These are phyloP conservation scores for Hypomesus transpacificus DNA, from an alignment of 2,113 vertebrate genomes.

Conservation along the genomic window DNA sequence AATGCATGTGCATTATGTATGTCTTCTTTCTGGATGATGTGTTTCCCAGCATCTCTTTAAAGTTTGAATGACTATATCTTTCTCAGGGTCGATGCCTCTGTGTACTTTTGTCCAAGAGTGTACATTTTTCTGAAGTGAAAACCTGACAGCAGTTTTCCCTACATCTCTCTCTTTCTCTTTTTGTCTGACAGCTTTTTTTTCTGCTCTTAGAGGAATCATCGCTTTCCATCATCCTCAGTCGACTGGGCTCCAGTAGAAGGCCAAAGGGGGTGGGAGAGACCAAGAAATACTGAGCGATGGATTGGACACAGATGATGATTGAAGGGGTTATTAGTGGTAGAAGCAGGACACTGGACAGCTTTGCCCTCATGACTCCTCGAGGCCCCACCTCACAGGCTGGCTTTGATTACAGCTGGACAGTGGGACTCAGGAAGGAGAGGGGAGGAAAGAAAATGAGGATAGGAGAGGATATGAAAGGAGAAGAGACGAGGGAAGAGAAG, in stretches of 20 bases:
- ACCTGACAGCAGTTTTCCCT: conserved; percentile 12
- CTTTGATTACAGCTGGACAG: conserved; percentile 58
- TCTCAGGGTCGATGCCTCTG: conserved; percentile 6
- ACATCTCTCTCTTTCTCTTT: conserved; percentile 23
- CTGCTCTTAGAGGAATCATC: conserved; percentile 35
- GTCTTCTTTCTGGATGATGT: neutral
- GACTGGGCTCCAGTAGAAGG: conserved; percentile 44
- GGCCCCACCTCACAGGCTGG: conserved; percentile 38
- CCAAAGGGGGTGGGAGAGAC: conserved; percentile 27
- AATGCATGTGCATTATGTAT: neutral
- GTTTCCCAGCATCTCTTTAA: neutral
- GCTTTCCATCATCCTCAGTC: conserved; percentile 41
- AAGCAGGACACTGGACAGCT: conserved; percentile 58
- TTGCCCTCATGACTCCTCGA: conserved; percentile 39
- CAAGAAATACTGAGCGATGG: conserved; percentile 43
- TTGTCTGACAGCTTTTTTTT: conserved; percentile 12
- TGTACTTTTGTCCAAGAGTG: neutral
- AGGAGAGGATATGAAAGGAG: conserved; percentile 11
- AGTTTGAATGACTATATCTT: conserved; percentile 39
- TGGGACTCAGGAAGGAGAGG: neutral
- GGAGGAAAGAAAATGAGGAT: conserved; percentile 12
- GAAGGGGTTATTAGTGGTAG: conserved; percentile 63
- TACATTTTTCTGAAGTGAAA: conserved; percentile 33
- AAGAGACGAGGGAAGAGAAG: neutral
- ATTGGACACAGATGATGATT: conserved; percentile 64